Base-by-base conservation (phyloP, 23 tunicate genomes). In the Diplosoma virens region DNA sequence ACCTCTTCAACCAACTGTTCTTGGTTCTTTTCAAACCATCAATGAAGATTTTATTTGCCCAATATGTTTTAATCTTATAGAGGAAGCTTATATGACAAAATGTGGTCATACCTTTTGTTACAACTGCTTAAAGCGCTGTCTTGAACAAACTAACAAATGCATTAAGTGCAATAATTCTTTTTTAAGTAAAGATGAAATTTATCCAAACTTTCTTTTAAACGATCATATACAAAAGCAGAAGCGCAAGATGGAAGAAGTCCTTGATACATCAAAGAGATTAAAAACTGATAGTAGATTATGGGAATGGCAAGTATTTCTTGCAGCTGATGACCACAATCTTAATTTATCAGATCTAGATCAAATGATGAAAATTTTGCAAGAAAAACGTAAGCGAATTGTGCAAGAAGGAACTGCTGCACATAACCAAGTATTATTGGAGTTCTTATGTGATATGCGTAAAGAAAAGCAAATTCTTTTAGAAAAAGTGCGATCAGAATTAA, bases 31-130 rank as follows among this genome's bases (percentile, higher is more conserved):
- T 54, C 27, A 71, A 0, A 59, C 30, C 21, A 84, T 84, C 25
- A 84, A 80, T 69, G 66, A 76, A 48, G 93, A 93, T 60, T 86
- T 82, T 77, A 53, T 78, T 32, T 93, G 98, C 59, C 85, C 93
- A 31, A 93, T 93, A 9, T 93, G 98, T 47, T 86, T 93, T 47
- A 82, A 93, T 73, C 31, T 87, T 33, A 79, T 94, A 20, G 86
- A 87, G n/a, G 99, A 94, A 37, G 87, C 99, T 25, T 83, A 94
- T 64, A 83, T 94, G 95, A 87, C 99, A 47, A 95, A 83, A 58
- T 94, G 99, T 47, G 99, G 99, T 3, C 99, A 94, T 63, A 87
- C 99, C n/a, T 94, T 88, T 67, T 94, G 99, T 58, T 71, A 79
- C 30, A 37, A 27, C 20, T 86, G 98, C 47, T 50, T 86, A 27